Evolutionary conservation across 2,113 vertebrate species (phyloP), one percentile per base, ranked within the genome.

Genomic region (Erythrocebus patas): DNA sequence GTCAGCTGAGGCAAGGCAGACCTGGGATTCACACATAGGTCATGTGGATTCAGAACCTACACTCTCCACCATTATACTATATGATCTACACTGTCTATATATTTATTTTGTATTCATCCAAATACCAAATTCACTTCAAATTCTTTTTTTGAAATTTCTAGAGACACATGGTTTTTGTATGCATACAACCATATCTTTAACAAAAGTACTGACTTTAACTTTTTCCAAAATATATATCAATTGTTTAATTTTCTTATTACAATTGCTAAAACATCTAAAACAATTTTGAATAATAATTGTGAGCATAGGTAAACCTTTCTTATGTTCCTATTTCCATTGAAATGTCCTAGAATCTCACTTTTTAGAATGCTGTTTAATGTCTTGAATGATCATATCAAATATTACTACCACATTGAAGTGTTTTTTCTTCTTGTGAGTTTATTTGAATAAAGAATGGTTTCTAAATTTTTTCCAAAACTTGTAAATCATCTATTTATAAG

Each of bases 401-500:
- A 73, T 48, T 12, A 89, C 10, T 72, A 57, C 50, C 17, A 55
- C 52, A 61, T 68, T 96, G 79, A 55, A 52, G 70, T 78, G 57
- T 35, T 35, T 92, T 80, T 96, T 40, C 57, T 88, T 86, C 35
- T 96, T 68, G 35, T 89, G 70, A 75, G 18, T 50, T 95, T 87
- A 92, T 81, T 92, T 95, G 55, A 93, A 93, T 66, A 85, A 87
- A 61, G 38, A 86, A 90, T 76, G 16, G 25, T 52, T 82, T 82
- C 45, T 64, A 76, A 80, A 45, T 80, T 96, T 97, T 86, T 92
- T 64, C 84, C 48, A 84, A 96, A 83, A 84, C 30, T 48, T 80
- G 83, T 87, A 95, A 40, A 89, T 80, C 75, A 92, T 50, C 88
- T 87, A 52, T 40, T 68, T 82, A 96, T 88, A 97, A 93, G 48